A percentile compares a stretch with the other conserved stretches of the same genome.
Conservation (phyloP, 2,113 vertebrate species). For the Colossoma macropomum region DNA sequence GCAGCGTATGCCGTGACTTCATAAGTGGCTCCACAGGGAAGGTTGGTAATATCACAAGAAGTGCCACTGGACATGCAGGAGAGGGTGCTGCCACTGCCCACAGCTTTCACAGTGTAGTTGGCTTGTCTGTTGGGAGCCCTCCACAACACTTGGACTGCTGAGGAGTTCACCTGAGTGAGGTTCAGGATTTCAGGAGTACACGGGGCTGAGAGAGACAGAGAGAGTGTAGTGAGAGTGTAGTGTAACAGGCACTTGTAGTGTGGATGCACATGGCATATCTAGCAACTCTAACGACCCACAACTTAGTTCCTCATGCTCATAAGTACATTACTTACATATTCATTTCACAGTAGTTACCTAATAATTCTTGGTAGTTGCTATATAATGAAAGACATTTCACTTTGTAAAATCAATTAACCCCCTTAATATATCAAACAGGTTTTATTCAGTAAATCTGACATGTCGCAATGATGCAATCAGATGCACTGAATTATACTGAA, state of each 20-base stretch:
- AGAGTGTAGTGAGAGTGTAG: neutral
- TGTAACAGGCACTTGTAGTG: neutral
- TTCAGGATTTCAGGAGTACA: constrained; percentile 88
- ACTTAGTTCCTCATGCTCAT: too few species aligned
- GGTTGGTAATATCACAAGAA: constrained; percentile 77
- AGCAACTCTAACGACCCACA: too few species aligned
- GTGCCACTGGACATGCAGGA: constrained; percentile 72
- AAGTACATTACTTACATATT: too few species aligned
- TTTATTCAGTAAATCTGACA: too few species aligned
- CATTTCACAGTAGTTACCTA: too few species aligned
- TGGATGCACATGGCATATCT: too few species aligned
- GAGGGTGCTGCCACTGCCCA: constrained; percentile 62
- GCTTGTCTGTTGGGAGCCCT: constrained; percentile 76
- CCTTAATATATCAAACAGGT: too few species aligned
- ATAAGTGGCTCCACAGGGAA: constrained; percentile 85
- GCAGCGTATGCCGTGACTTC: constrained; percentile 82
- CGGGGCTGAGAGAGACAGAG: constrained; percentile 76
- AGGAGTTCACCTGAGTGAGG: constrained; percentile 75
- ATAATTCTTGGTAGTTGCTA: too few species aligned
- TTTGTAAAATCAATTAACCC: too few species aligned
- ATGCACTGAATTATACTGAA: too few species aligned
- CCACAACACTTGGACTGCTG: constrained; percentile 79
- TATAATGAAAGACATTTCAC: too few species aligned
- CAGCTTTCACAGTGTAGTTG: constrained; percentile 76
- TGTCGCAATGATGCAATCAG: too few species aligned